These are phyloP conservation scores for Myotis planiceps DNA, from an alignment of 2,797 vertebrate genomes.

Conservation along the genomic window DNA sequence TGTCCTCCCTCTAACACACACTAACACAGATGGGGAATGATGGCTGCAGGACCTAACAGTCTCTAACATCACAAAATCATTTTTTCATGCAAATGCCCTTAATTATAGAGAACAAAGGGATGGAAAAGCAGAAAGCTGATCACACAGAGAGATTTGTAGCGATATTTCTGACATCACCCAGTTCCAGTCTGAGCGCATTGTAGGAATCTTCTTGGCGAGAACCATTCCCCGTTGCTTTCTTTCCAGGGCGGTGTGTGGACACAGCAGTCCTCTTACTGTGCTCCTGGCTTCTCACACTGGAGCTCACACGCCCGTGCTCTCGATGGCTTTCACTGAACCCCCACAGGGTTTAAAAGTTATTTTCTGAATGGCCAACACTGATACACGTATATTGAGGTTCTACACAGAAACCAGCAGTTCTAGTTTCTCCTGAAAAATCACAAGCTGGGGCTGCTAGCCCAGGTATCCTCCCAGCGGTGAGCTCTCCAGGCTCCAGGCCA, in stretches of 20 bases:
- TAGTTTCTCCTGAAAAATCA: neutral
- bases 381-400: neutral
- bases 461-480: fast-evolving
- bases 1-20: neutral
- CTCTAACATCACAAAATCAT: neutral
- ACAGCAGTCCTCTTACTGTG: neutral
- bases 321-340: neutral
- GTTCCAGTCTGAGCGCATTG: neutral
- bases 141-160: neutral
- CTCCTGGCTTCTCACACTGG: neutral
- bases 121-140: neutral
- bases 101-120: conserved; percentile 40
- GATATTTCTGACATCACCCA: neutral
- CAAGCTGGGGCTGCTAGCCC: neutral
- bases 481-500: no score
- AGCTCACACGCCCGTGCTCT: neutral
- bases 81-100: conserved; percentile 31
- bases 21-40: neutral
- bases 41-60: neutral
- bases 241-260: neutral
- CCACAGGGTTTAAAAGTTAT: neutral
- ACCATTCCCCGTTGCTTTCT: neutral
- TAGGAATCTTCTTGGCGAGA: neutral
- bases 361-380: neutral
- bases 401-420: neutral